phyloP scores from a whole-genome alignment of 2,113 vertebrate species.

The Trinectes maculatus region DNA sequence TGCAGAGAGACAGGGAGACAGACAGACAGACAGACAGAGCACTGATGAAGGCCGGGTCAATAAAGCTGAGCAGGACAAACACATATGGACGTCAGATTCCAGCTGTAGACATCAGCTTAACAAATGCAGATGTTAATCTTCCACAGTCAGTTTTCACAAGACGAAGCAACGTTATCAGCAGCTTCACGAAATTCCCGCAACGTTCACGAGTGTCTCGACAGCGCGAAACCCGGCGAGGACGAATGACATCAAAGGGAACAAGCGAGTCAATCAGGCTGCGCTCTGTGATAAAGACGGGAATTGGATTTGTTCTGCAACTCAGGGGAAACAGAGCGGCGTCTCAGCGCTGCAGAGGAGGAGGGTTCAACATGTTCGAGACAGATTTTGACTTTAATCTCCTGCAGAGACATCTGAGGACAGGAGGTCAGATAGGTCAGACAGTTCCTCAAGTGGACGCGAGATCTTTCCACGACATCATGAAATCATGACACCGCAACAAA shows the following conservation, averaged over 20 bases:
- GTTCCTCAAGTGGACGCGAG: no score
- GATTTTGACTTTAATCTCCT: slow-evolving; percentile 5
- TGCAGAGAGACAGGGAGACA: slow-evolving; percentile 30
- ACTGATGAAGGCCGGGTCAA: not conserved
- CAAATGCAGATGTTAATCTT: not conserved
- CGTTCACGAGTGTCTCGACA: no score
- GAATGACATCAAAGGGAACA: slow-evolving; percentile 12
- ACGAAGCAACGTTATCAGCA: no score
- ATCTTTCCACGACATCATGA: not conserved
- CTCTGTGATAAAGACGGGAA: slow-evolving; percentile 37
- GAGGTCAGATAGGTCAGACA: slow-evolving; percentile 1
- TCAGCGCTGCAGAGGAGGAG: not conserved
- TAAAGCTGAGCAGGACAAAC: not conserved
- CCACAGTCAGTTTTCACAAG: no score
- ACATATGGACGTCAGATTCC: not conserved
- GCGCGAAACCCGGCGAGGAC: not conserved
- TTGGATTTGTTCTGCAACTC: slow-evolving; percentile 42
- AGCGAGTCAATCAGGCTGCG: slow-evolving; percentile 39
- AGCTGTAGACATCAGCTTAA: not conserved
- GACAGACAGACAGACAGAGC: no score
- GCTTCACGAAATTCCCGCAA: no score
- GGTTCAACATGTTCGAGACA: not conserved
- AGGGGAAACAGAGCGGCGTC: slow-evolving; percentile 18
- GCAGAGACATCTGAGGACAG: slow-evolving; percentile 1
- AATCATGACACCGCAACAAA: no score